A percentile compares a stretch with the other conserved stretches of the same genome.
phyloP scores from a whole-genome alignment of 2,888 invertebrate species.

The Aethes cnicana region DNA sequence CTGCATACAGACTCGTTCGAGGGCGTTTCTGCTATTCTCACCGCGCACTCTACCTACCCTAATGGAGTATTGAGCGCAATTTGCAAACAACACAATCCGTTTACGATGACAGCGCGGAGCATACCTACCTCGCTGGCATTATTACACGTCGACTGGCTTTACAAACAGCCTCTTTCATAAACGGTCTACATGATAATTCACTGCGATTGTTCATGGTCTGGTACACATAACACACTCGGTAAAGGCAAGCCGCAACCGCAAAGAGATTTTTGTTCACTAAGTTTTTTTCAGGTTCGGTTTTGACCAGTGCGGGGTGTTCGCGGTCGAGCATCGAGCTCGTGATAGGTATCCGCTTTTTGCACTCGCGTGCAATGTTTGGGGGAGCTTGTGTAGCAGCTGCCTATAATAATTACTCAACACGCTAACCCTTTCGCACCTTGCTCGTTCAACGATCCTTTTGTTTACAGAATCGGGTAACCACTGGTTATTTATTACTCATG shows the following conservation, averaged over 20 bases:
- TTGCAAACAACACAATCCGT: constrained; percentile 63
- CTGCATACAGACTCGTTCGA: constrained; percentile 33
- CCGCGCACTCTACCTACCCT: constrained; percentile 35
- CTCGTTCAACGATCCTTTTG: constrained; percentile 48
- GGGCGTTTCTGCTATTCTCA: constrained; percentile 44
- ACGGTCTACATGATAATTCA: constrained; percentile 76
- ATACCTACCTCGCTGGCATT: constrained; percentile 54
- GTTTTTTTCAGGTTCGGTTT: constrained; percentile 65
- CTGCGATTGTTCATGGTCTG: constrained; percentile 79
- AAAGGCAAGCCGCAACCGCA: constrained; percentile 78
- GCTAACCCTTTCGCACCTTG: constrained; percentile 79
- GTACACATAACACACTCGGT: constrained; percentile 66
- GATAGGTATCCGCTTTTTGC: constrained; percentile 62
- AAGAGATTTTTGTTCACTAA: constrained; percentile 74
- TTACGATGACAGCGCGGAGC: constrained; percentile 56
- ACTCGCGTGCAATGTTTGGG: constrained; percentile 67
- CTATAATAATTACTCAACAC: constrained; percentile 72
- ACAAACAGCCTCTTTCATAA: constrained; percentile 74
- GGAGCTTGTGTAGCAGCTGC: constrained; percentile 70
- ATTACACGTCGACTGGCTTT: constrained; percentile 66
- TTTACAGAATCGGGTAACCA: constrained; percentile 45
- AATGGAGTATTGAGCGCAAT: constrained; percentile 57
- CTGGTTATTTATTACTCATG: constrained; percentile 39
- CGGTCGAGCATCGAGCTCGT: constrained; percentile 53
- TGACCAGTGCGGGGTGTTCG: constrained; percentile 61